Evolutionary conservation across 2,888 invertebrate species (phyloP).

Genomic region (Dione vanillae): DNA sequence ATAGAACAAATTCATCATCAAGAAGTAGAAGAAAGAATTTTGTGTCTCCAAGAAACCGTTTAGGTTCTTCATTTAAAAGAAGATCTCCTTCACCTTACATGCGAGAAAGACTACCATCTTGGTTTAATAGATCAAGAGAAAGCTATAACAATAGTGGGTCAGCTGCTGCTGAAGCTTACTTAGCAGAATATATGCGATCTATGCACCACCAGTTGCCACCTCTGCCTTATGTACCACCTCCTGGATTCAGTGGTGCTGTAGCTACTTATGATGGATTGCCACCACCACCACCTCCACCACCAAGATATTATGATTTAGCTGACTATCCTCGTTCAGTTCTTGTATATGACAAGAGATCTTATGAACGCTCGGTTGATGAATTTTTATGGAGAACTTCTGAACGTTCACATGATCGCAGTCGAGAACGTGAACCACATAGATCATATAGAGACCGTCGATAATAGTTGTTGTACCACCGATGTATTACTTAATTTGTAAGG

Average conservation of each 20-base stretch:
- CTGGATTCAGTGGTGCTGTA: slow-evolving; percentile 78
- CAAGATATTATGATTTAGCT: slow-evolving; percentile 87
- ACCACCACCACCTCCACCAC: slow-evolving; percentile 88
- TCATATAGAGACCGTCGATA: slow-evolving; percentile 86
- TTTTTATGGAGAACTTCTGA: slow-evolving; percentile 92
- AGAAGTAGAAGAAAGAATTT: slow-evolving; percentile 86
- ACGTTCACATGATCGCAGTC: slow-evolving; percentile 85
- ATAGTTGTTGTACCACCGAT: slow-evolving; percentile 65
- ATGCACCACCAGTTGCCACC: slow-evolving; percentile 95
- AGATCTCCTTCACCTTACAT: slow-evolving; percentile 85
- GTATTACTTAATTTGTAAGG: slow-evolving; percentile 70
- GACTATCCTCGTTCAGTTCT: slow-evolving; percentile 89
- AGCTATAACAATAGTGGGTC: slow-evolving; percentile 72
- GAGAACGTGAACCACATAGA: slow-evolving; percentile 83
- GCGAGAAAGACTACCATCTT: slow-evolving; percentile 85
- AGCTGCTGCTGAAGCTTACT: slow-evolving; percentile 92
- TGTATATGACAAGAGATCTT: slow-evolving; percentile 89
- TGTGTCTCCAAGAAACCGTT: slow-evolving; percentile 86
- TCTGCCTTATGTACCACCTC: slow-evolving; percentile 90
- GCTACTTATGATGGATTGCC: slow-evolving; percentile 86
- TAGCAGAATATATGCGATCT: slow-evolving; percentile 94
- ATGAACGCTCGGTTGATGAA: slow-evolving; percentile 94
- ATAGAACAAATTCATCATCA: slow-evolving; percentile 78
- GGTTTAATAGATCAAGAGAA: slow-evolving; percentile 85
- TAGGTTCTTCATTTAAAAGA: slow-evolving; percentile 82